Conservation (phyloP, 2,113 vertebrate species). For the Petaurus breviceps region DNA sequence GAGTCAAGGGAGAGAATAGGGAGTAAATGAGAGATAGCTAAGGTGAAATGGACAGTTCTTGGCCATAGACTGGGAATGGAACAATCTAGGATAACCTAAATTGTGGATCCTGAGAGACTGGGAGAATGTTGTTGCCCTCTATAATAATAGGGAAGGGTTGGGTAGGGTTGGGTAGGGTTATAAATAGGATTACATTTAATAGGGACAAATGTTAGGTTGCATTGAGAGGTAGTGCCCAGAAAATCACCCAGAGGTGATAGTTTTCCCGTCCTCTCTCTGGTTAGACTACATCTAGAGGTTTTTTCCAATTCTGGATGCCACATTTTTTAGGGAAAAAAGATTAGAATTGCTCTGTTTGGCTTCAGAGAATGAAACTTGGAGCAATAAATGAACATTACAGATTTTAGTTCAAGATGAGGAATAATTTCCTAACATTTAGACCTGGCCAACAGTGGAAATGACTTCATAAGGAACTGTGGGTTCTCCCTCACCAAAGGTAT, state of each 20-base stretch:
- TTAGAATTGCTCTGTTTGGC: neutral
- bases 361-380: neutral
- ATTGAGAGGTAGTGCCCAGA: neutral
- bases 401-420: neutral
- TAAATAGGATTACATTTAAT: neutral
- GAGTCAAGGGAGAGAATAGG: neutral
- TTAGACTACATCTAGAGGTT: neutral
- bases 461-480: neutral
- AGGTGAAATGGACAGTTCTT: neutral
- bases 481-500: neutral
- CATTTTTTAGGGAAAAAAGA: neutral
- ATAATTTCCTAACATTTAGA: neutral
- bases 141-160: neutral
- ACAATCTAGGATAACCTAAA: neutral
- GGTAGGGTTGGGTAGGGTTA: neutral
- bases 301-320: neutral
- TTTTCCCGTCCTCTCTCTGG: neutral
- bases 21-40: neutral
- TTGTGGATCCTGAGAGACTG: neutral
- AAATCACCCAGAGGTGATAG: neutral
- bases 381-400: neutral
- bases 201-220: neutral
- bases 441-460: neutral
- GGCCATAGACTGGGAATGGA: too few species aligned
- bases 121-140: neutral